Base-by-base conservation (phyloP, 2,888 invertebrate species). In the Drosophila koepferae region DNA sequence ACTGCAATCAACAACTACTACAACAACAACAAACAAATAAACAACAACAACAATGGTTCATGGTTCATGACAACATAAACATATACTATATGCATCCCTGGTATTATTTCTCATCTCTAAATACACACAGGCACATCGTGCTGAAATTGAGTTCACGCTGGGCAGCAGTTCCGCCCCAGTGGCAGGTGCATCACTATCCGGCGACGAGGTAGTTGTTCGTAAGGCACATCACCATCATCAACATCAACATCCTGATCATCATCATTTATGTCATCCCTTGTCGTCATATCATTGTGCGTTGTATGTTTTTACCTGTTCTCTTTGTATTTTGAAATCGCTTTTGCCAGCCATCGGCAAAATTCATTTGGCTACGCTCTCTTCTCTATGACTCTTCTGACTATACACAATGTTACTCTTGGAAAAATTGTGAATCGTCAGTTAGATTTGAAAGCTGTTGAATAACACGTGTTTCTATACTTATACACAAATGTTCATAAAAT, bases 91-190 rank as follows among this genome's bases (percentile, higher is more conserved):
- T 64, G 44, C 54, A 74, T 71, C 60, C 81, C 75, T 86, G 83
- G 78, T 86, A 72, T 60, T 85, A 80, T 85, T 60, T 71, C 59
- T 75, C 80, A 80, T 77, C 73, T 73, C 14, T 70, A 65, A 77
- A 68, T 20, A 63, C 60, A 67, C 63, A 70, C 74, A 97, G 97
- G 97, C 95, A 95, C 97, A 96, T 95, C 97, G 97, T 93, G 95
- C 97, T 94, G 97, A 97, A 96, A 96, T 97, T 94, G 97, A 97
- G 94, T 97, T 97, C 94, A 96, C 96, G 94, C 96, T 97, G 95
- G 97, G 97, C 94, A 89, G 87, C 85, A 91, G 89, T 80, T 80
- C 87, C 73, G 84, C 82, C 38, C 72, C 58, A 43, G 56, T 44
- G 14, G 34, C 43, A 31, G 28, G 56, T 43, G 56, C 84, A 83